Evolutionary conservation across 2,113 vertebrate genomes (phyloP), one percentile per base, ranked within the genome.

Genomic region (Muscicapa adusta): DNA sequence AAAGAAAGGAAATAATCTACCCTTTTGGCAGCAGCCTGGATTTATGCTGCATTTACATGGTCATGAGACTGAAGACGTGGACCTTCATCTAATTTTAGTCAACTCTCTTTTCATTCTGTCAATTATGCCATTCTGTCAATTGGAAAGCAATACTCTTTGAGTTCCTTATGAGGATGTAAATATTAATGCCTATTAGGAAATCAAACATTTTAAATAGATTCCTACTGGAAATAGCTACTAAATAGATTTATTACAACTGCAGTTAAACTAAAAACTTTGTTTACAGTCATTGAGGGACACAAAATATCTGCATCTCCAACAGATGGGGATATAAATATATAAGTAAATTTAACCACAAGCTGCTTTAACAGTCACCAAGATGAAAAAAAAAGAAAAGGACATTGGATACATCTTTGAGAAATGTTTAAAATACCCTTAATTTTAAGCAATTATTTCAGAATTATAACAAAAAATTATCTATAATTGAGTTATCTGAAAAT

Each of bases 401-500:
- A 57, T 66, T 62, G 24, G 5, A 40, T 76, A 43, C 5, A 50
- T 65, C 29, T 80, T 79, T 78, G n/a, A 84, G 58, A 88, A 75
- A 38, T 58, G 60, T 38, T 68, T 42, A 42, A 86, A 83, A 83
- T 13, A 38, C 5, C 17, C 20, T 45, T 88, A 60, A 70, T 77
- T 76, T 73, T 79, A 16, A 86, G 19, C 25, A 76, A 73, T 85
- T 93, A 57, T 82, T 93, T 92, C 42, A 74, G 63, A 88, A 76
- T 77, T 81, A 81, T 42, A 86, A 58, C 11, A 93, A 82, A 82
- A 78, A 92, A 83, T 65, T 89, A 85, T 43, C 61, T 11, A 26
- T 91, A 88, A 93, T 89, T 92, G 81, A 80, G n/a, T 51, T 75
- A 77, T 79, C 50, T 91, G 58, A 88, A 83, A 88, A 22, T 91